Percentiles rank a stretch among this genome's conserved stretches.
Conservation (phyloP, 2,113 vertebrate species). For the Himantopus leucocephalus region DNA sequence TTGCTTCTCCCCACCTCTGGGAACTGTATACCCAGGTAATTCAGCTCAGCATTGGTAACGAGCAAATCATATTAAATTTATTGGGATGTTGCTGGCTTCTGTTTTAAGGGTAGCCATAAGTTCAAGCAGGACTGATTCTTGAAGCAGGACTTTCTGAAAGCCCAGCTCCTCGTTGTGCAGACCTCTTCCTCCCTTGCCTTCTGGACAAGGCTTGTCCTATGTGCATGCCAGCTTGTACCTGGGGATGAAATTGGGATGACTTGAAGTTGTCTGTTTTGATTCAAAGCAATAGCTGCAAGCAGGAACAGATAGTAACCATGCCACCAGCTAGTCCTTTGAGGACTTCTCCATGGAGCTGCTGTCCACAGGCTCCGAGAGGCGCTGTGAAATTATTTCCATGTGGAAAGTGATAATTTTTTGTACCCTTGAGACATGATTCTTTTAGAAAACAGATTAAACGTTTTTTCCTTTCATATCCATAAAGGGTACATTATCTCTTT, state of each 20-base stretch:
- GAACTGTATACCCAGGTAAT: background rate
- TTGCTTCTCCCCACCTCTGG: background rate
- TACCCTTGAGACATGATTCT: background rate
- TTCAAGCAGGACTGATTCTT: background rate
- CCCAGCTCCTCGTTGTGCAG: background rate
- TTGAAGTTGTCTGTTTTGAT: background rate
- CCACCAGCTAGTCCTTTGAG: background rate
- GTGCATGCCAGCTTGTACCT: background rate
- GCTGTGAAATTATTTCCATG: background rate
- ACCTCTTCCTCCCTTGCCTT: background rate
- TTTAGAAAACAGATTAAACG: background rate
- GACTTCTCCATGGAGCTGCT: background rate
- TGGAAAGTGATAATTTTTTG: background rate
- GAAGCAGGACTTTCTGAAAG: background rate
- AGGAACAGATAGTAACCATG: background rate
- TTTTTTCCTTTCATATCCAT: background rate
- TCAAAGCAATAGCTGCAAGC: background rate
- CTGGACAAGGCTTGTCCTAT: background rate
- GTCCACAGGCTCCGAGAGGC: background rate
- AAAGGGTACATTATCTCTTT: background rate
- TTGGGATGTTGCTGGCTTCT: background rate
- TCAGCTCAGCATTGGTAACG: background rate
- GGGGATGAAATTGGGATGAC: background rate
- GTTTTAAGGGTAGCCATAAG: background rate
- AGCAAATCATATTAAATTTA: background rate